A percentile compares a stretch with the other conserved stretches of the same genome.
phyloP scores from a whole-genome alignment of 2,797 vertebrate genomes.

The Labroides dimidiatus region DNA sequence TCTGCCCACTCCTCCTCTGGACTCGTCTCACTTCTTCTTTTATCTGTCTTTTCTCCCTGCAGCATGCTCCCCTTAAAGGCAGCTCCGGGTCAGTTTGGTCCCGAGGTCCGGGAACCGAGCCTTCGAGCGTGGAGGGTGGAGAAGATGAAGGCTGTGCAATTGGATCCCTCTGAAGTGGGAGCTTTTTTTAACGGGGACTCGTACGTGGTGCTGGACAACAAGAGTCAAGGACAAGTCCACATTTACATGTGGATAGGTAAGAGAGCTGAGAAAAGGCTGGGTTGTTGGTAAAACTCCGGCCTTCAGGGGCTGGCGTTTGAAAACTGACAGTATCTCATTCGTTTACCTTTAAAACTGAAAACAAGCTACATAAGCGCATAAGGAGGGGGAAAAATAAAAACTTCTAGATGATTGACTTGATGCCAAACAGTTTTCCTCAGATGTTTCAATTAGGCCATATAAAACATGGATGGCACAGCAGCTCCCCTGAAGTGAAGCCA shows the following conservation, averaged over 20 bases:
- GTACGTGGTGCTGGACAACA: conserved; percentile 90
- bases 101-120: conserved; percentile 75
- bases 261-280: conserved; percentile 4
- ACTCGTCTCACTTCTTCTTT: background rate
- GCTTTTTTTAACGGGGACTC: conserved; percentile 91
- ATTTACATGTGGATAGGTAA: conserved; percentile 94
- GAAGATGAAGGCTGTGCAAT: conserved; percentile 88
- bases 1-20: background rate
- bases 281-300: background rate
- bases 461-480: too few relatives aligned
- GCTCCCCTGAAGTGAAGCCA: too few relatives aligned
- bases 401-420: too few relatives aligned
- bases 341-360: too few relatives aligned
- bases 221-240: conserved; percentile 78
- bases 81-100: conserved; percentile 81
- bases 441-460: too few relatives aligned
- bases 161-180: conserved; percentile 81
- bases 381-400: too few relatives aligned
- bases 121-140: conserved; percentile 90
- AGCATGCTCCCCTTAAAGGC: conserved; percentile 82
- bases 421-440: too few relatives aligned
- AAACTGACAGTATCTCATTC: too few relatives aligned
- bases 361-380: too few relatives aligned
- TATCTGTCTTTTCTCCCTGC: conserved; percentile 21
- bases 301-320: too few relatives aligned